Percentiles rank a stretch among this genome's conserved stretches.
Evolutionary conservation across 2,113 vertebrate genomes (phyloP).

Genomic region (Carlito syrichta): DNA sequence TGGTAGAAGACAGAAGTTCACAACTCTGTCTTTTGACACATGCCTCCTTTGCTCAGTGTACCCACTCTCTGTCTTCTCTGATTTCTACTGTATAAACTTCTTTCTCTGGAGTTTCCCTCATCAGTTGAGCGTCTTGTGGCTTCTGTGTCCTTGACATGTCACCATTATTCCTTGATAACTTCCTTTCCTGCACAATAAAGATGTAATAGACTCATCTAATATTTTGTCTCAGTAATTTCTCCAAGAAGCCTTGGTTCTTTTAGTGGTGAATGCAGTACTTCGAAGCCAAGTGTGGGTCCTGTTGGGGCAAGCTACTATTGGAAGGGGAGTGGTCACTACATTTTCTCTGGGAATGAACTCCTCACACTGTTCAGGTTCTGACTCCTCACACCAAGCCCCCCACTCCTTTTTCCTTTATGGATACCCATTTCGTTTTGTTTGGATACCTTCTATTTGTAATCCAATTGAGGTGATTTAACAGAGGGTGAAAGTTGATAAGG

Average conservation of each 20-base stretch:
- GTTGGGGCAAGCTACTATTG: not conserved
- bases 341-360: not conserved
- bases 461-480: not conserved
- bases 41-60: not conserved
- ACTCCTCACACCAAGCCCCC: not conserved
- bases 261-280: not conserved
- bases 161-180: not conserved
- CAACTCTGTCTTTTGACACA: not conserved
- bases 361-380: not conserved
- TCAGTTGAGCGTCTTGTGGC: not conserved
- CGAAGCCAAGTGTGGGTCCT: not conserved
- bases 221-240: not conserved
- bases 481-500: not conserved
- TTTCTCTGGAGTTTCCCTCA: not conserved
- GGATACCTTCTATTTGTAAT: not conserved
- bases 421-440: not conserved
- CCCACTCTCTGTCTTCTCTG: not conserved
- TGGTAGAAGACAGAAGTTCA: not conserved
- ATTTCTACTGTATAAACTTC: not conserved
- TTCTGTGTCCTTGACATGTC: not conserved
- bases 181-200: not conserved
- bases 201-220: not conserved
- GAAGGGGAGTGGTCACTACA: not conserved
- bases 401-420: not conserved
- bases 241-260: not conserved